Base-by-base conservation (phyloP, 2,888 invertebrate species). In the Kuschelorhynchus macadamiae region DNA sequence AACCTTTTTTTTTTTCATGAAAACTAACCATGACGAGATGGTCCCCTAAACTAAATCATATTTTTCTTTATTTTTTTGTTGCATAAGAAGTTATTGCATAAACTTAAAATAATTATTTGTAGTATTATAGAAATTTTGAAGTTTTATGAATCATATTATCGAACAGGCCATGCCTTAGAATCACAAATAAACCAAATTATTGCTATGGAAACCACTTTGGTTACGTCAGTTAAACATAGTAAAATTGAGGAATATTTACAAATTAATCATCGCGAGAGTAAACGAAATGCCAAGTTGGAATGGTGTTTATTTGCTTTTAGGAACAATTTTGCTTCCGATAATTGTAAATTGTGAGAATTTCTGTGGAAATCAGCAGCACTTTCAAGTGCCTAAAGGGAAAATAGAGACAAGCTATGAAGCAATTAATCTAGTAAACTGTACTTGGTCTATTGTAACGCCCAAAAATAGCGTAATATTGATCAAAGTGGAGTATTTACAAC, bases 391-490 rank as follows among this genome's bases (percentile, higher is more conserved):
- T n/a, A 57, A 52, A 59, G 63, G 62, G 17, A 41, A 25, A 12
- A 62, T 67, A 21, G 36, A 18, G 30, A 66, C 60, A 14, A 42
- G 42, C 32, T 25, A 30, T 12, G 57, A 60, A 55, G n/a, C 11
- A 1, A 14, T 14, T 11, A 11, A 8, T 2, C 12, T 49, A 18
- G 14, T 20, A n/a, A 70, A 65, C 17, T 65, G 70, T 17, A 50
- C 59, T 18, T 70, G 70, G 61, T 16, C 42, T n/a, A 66, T 70
- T 17, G 39, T 14, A 25, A 53, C 55, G 7, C 61, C 70, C 2
- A 17, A 36, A 14, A 9, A 32, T 3, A 65, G 61, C 14, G 65
- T 65, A 14, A 49, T 70, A 18, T 50, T 33, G 11, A 32, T 70
- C 8, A 30, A 50, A 39, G 11, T 70, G 11, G 33, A 55, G 1